Conservation (phyloP, 2,113 vertebrate genomes). For the Oceanodroma tethys region DNA sequence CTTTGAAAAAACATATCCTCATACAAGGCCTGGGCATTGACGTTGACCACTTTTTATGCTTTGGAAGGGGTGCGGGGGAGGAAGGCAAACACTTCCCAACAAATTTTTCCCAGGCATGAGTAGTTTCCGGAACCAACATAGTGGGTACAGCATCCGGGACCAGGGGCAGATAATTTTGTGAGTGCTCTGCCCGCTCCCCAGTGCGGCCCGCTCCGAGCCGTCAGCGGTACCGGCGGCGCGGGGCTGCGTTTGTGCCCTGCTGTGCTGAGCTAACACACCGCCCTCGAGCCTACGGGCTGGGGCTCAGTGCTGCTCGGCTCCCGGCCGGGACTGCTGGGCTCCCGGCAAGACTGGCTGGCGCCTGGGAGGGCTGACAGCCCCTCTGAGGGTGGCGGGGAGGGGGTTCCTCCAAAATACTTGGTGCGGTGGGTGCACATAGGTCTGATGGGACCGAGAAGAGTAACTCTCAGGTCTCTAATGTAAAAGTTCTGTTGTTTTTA, state of each 20-base stretch:
- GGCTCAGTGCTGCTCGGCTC: neutral
- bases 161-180: neutral
- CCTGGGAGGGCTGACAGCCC: neutral
- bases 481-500: neutral
- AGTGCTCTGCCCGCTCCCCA: accelerated
- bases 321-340: neutral
- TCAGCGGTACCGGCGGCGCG: accelerated
- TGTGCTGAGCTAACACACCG: neutral
- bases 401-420: neutral
- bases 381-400: neutral
- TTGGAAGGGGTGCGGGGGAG: neutral
- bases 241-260: neutral
- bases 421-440: accelerated
- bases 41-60: neutral
- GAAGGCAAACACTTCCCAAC: neutral
- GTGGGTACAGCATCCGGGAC: neutral
- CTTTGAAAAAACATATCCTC: neutral
- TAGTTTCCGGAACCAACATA: neutral
- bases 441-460: neutral
- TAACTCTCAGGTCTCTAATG: neutral
- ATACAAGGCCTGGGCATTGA: neutral
- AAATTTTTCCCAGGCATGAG: neutral
- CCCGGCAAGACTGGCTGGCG: accelerated
- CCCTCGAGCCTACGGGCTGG: accelerated
- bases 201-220: accelerated